Conservation (phyloP, 2,888 invertebrate genomes). For the Drosophila putrida region DNA sequence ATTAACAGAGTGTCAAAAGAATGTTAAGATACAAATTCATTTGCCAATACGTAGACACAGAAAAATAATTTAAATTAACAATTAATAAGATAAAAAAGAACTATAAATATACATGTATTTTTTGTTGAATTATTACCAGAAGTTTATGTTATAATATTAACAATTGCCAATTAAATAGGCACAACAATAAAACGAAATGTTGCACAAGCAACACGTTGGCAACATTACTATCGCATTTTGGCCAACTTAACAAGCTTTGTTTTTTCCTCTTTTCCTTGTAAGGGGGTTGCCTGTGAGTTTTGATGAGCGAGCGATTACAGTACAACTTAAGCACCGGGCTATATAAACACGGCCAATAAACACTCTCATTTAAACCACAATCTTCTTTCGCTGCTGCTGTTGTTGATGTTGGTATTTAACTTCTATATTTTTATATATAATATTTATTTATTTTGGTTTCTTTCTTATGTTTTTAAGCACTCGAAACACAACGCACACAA, state of each 20-base stretch:
- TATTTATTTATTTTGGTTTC: slow-evolving; percentile 70
- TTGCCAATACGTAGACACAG: not conserved
- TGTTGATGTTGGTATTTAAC: slow-evolving; percentile 36
- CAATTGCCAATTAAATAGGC: slow-evolving; percentile 61
- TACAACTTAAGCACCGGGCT: slow-evolving; percentile 50
- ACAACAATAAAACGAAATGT: slow-evolving; percentile 43
- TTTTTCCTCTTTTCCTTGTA: slow-evolving; percentile 16
- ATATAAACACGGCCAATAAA: slow-evolving; percentile 22
- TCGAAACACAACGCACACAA: slow-evolving; percentile 47
- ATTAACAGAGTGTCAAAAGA: too few relatives aligned
- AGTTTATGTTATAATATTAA: slow-evolving; percentile 3
- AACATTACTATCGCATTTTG: slow-evolving; percentile 27
- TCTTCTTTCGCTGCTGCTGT: slow-evolving; percentile 17
- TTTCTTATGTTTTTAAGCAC: slow-evolving; percentile 57
- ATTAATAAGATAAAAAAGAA: not conserved
- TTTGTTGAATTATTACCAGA: not conserved
- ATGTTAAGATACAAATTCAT: slow-evolving; percentile 1
- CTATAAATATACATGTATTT: not conserved
- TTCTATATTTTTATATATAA: slow-evolving; percentile 47
- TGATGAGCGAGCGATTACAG: slow-evolving; percentile 31
- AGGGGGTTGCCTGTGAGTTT: slow-evolving; percentile 30
- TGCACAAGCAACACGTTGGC: slow-evolving; percentile 49
- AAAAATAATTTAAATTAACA: slow-evolving; percentile 3
- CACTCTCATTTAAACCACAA: slow-evolving; percentile 20
- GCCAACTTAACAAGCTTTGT: slow-evolving; percentile 68